phyloP scores from a whole-genome alignment of 2,888 invertebrate species.

The Malachius bipustulatus region DNA sequence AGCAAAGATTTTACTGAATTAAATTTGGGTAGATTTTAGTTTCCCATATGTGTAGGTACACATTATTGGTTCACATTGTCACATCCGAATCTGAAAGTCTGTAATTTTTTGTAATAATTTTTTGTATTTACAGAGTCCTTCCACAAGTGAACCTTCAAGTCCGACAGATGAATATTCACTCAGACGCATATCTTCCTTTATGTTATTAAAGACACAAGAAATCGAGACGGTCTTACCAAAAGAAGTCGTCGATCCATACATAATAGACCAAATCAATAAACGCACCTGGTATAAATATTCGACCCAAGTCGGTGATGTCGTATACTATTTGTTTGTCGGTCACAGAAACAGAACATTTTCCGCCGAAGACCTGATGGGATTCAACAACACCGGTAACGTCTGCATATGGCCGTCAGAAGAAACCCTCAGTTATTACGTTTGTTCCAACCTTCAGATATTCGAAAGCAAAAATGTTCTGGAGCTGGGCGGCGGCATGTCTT shows the following conservation, averaged over 20 bases:
- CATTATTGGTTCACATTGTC: too few relatives aligned
- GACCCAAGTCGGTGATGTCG: constrained; percentile 37
- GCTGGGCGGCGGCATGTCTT: constrained; percentile 77
- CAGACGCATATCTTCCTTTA: constrained; percentile 47
- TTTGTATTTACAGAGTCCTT: constrained; percentile 32
- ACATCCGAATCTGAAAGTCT: too few relatives aligned
- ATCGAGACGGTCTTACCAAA: constrained; percentile 23
- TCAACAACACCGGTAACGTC: constrained; percentile 70
- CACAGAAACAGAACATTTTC: constrained; percentile 50
- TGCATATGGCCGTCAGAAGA: constrained; percentile 75
- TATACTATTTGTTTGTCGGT: constrained; percentile 46
- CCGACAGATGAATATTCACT: constrained; percentile 43
- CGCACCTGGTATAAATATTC: constrained; percentile 54
- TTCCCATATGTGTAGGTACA: too few relatives aligned
- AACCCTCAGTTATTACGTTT: constrained; percentile 54
- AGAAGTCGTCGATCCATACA: constrained; percentile 15
- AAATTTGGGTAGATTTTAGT: too few relatives aligned
- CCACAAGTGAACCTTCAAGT: constrained; percentile 36
- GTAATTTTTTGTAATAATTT: too few relatives aligned
- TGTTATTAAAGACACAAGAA: constrained; percentile 41
- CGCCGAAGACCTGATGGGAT: constrained; percentile 63
- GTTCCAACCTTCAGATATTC: constrained; percentile 53
- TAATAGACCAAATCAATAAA: constrained; percentile 34
- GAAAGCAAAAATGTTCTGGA: constrained; percentile 59
- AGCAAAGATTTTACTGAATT: too few relatives aligned